Evolutionary conservation across 2,888 invertebrate genomes (phyloP), one percentile per base, ranked within the genome.

Genomic region (Sthenelais limicola): DNA sequence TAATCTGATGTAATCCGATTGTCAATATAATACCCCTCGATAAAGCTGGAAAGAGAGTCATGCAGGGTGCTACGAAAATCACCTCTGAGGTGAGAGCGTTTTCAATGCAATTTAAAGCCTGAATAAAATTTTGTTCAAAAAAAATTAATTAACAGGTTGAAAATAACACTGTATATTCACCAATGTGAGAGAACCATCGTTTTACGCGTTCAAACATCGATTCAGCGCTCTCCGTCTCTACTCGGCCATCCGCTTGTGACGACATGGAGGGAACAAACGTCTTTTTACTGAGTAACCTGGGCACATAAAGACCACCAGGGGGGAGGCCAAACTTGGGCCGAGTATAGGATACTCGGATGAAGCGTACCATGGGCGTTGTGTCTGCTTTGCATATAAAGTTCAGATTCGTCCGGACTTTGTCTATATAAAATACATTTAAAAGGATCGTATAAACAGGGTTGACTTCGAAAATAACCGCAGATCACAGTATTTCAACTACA

Each of bases 311-410:
- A 15, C 76, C 76, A 26, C 71, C 74, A 51, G 76, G 76, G 9
- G 76, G 76, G 43, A 76, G 73, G 71, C 76, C 76, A 32, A 58
- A 76, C 48, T 76, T 76, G 51, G 76, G 76, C 28, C 74, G 74
- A n/a, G 76, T 72, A 43, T 76, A 76, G 30, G 71, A 73, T n/a
- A 76, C 73, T 9, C 76, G 76, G 30, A 76, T 33, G 48, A 74
- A 76, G 9, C 71, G 70, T 15, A 76, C 49, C 33, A 74, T 38
- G 15, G 74, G 74, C 18, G 43, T 52, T 1, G 70, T 67, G 52
- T 73, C 74, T 0, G 68, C 73, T 28, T 71, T 70, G 30, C 43
- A 54, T 18, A 71, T 51, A 48, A 74, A 76, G 71, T 74, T 76
- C 24, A 43, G n/a, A 3, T 73, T 68, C 12, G 76, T 76, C 1